Conservation (phyloP, 2,113 vertebrate species). For the Leptodactylus fuscus region DNA sequence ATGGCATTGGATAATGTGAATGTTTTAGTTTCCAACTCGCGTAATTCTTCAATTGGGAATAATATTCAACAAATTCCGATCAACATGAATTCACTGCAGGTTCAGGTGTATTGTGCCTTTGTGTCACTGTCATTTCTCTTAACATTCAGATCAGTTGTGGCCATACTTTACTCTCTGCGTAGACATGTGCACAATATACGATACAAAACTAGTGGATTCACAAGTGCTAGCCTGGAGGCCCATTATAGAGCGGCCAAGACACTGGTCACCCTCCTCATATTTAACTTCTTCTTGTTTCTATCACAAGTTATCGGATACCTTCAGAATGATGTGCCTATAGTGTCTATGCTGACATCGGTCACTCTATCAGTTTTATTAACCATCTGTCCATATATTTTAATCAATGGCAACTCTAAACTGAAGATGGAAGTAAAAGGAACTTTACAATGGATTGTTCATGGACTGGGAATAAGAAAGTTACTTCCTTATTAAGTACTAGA, state of each 20-base stretch:
- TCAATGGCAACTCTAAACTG: constrained; percentile 18
- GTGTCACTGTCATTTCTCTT: neutral
- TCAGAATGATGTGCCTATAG: too few relatives aligned
- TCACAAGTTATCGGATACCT: neutral
- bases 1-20: neutral
- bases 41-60: neutral
- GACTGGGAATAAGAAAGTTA: neutral
- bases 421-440: constrained; percentile 1
- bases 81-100: neutral
- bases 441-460: neutral
- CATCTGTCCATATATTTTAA: neutral
- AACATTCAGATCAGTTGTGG: neutral
- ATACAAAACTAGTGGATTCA: neutral
- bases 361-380: neutral
- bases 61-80: neutral
- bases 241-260: constrained; percentile 21
- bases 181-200: neutral
- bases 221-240: neutral
- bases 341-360: neutral
- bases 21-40: neutral
- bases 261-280: neutral
- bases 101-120: neutral
- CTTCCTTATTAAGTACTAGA: neutral
- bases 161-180: neutral
- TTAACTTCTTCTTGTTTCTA: constrained; percentile 14